Base-by-base conservation (phyloP, 2,888 invertebrate genomes). In the Drosophila recens region DNA sequence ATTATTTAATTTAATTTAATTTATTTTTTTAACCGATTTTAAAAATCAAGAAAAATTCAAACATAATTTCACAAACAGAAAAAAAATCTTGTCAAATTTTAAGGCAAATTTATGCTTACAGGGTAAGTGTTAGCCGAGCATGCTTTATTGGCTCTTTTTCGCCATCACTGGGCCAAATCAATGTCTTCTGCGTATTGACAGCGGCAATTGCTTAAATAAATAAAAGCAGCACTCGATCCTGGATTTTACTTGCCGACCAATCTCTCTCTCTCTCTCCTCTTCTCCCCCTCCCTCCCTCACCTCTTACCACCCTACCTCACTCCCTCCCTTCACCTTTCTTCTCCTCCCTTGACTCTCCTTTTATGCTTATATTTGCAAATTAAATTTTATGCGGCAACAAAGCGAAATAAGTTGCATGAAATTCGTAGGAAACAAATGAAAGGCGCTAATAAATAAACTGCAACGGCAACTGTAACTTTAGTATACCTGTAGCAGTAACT, bases 151-250 rank as follows among this genome's bases (percentile, higher is more conserved):
- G 4, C 13, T 20, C 17, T 72, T 52, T 46, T 36, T 40, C 4
- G 53, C 57, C 42, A 67, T 78, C 78, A 79, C 69, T 75, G 78
- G 63, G 59, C 62, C 59, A 65, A 65, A 75, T 70, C 78, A 72
- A 72, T 62, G 71, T 57, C 58, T 46, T 45, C 51, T 53, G 64
- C 54, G 67, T 80, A 79, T 82, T 82, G 82, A 82, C 82, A 82
- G 74, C 79, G 77, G 64, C 82, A 82, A 82, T 82, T 82, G 83
- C 81, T 82, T 82, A 65, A 82, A 82, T 82, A 82, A 82, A 82
- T 82, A 82, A 81, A 68, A 30, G 68, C 67, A 62, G 66, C 73
- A 62, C 43, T 45, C 36, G 64, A 57, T 61, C 49, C 69, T 65
- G 61, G 61, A 58, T 45, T 51, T 57, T 34, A 52, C n/a, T 17